phyloP scores from a whole-genome alignment of 1,140 invertebrate species.

The Atta cephalotes region DNA sequence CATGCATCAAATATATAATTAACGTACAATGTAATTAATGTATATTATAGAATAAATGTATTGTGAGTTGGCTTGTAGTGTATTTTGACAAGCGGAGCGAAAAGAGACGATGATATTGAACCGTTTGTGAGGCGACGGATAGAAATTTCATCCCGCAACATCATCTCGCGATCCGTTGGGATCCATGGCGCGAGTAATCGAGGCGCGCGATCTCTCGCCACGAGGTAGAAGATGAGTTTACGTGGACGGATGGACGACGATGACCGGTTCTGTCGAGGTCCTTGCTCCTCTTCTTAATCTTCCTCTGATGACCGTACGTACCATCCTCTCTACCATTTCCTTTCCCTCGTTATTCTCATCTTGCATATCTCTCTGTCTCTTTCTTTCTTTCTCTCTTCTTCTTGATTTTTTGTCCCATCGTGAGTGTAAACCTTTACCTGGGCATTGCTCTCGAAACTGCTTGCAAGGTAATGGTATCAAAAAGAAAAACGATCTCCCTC shows the following conservation, averaged over 20 bases:
- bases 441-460: conserved; percentile 70
- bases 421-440: conserved; percentile 42
- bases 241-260: conserved; percentile 68
- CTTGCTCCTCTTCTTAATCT: conserved; percentile 77
- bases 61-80: neutral
- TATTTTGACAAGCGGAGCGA: conserved; percentile 25
- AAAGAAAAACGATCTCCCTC: conserved; percentile 64
- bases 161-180: conserved; percentile 28
- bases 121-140: neutral
- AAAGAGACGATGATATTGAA: neutral
- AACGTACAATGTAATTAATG: neutral
- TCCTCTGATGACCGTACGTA: conserved; percentile 70
- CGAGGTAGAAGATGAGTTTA: conserved; percentile 71
- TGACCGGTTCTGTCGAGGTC: conserved; percentile 76
- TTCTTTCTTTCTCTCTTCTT: conserved; percentile 50
- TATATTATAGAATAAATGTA: neutral
- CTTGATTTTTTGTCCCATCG: conserved; percentile 61
- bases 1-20: conserved; percentile 8
- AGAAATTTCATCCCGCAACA: conserved; percentile 31
- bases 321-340: conserved; percentile 40
- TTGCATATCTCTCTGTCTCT: conserved; percentile 56
- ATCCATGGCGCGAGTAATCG: conserved; percentile 62
- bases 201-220: conserved; percentile 45
- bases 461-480: conserved; percentile 60
- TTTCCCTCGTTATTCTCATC: conserved; percentile 48